Percentiles rank a stretch among this genome's conserved stretches.
Evolutionary conservation across 30 jellyfish, hydroid and myxozoan genomes (phyloP).

Genomic region (Cassiopea xamachana): DNA sequence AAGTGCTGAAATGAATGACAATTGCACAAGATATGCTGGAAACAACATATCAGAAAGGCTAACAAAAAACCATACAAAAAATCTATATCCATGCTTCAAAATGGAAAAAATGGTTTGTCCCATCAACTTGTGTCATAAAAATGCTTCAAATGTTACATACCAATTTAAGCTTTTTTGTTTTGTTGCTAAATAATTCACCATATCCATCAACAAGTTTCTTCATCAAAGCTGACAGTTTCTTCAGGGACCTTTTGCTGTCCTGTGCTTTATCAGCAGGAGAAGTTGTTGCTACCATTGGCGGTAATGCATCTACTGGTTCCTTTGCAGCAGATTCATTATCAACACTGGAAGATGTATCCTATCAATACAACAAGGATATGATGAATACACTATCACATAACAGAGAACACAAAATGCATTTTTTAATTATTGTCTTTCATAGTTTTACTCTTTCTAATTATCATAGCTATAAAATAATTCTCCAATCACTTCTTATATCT

Average conservation of each 20-base stretch:
- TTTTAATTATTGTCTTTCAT: too few species aligned
- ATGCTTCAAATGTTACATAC: neutral
- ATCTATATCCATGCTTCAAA: too few species aligned
- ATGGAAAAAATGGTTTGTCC: too few species aligned
- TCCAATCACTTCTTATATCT: too few species aligned
- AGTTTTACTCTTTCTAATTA: too few species aligned
- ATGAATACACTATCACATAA: neutral
- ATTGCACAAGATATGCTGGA: too few species aligned
- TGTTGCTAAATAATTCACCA: conserved; percentile 58
- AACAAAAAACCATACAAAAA: too few species aligned
- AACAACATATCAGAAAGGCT: too few species aligned
- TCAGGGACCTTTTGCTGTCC: conserved; percentile 4
- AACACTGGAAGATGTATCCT: conserved; percentile 29
- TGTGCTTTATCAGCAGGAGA: conserved; percentile 44
- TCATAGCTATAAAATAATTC: too few species aligned
- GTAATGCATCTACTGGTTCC: conserved; percentile 45
- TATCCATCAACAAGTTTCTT: conserved; percentile 65
- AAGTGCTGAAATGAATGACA: too few species aligned
- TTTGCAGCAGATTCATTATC: conserved; percentile 24
- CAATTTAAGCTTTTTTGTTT: conserved; percentile 37
- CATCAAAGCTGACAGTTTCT: conserved; percentile 38
- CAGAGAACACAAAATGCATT: too few species aligned
- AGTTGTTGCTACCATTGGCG: conserved; percentile 52
- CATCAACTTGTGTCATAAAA: neutral
- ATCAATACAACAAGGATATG: neutral